These are phyloP conservation scores for Brevimyrus niger DNA, from an alignment of 2,113 vertebrate species.

Conservation along the genomic window DNA sequence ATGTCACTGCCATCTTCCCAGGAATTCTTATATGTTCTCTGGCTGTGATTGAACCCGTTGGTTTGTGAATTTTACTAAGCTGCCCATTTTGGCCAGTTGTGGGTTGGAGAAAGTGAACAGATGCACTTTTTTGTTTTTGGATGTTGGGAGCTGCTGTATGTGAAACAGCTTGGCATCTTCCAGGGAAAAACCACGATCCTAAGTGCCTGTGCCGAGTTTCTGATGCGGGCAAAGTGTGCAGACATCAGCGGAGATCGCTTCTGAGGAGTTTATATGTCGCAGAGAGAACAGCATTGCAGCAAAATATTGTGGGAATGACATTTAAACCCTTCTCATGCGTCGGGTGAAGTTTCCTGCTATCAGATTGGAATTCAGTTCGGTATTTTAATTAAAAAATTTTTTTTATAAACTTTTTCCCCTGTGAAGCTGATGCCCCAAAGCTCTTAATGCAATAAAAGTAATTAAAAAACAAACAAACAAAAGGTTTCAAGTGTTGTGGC, in stretches of 20 bases:
- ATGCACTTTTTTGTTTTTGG: not conserved
- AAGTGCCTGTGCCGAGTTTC: not conserved
- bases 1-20: not conserved
- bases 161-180: not conserved
- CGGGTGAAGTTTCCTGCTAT: not conserved
- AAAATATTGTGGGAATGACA: not conserved
- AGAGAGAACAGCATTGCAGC: not conserved
- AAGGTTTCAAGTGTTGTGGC: not conserved
- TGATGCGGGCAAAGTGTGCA: not conserved
- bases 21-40: not conserved
- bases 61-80: not conserved
- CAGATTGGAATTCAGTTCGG: not conserved
- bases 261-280: not conserved
- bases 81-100: too few species aligned
- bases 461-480: not conserved
- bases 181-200: not conserved
- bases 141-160: not conserved
- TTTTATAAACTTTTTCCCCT: not conserved
- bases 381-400: not conserved
- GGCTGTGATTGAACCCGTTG: not conserved
- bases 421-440: not conserved
- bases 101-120: not conserved
- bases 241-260: not conserved
- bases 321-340: not conserved
- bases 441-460: not conserved